Evolutionary conservation across 2,113 vertebrate species (phyloP).

Genomic region (Bucco capensis): DNA sequence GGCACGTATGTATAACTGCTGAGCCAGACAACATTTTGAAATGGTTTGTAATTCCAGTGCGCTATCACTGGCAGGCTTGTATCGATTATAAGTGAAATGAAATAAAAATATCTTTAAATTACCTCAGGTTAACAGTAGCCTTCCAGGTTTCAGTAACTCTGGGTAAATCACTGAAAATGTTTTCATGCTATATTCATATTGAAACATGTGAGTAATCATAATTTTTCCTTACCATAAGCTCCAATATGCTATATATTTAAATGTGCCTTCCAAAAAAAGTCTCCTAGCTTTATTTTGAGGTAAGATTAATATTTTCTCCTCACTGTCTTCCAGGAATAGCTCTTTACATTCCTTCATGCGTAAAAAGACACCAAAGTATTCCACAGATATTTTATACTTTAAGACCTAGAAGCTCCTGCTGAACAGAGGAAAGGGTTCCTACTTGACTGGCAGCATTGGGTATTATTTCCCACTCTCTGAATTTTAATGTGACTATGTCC

Average conservation of each 20-base stretch:
- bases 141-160: not conserved
- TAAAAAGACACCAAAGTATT: constrained; percentile 10
- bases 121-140: not conserved
- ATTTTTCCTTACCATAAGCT: not conserved
- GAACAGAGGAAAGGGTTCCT: constrained; percentile 8
- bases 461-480: constrained; percentile 28
- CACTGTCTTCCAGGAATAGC: not conserved
- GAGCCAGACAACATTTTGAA: not conserved
- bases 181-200: not conserved
- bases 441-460: constrained; percentile 20
- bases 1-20: not conserved
- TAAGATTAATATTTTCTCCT: not conserved
- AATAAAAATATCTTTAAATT: not conserved
- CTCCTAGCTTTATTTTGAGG: not conserved
- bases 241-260: not conserved
- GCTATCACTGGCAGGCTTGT: not conserved
- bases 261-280: not conserved
- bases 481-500: constrained; percentile 6
- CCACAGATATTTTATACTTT: not conserved
- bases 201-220: not conserved
- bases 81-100: not conserved
- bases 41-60: not conserved
- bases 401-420: not conserved
- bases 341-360: not conserved
- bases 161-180: not conserved